A percentile compares a stretch with the other conserved stretches of the same genome.
Conservation (phyloP, 2,113 vertebrate species). For the Sprattus sprattus region DNA sequence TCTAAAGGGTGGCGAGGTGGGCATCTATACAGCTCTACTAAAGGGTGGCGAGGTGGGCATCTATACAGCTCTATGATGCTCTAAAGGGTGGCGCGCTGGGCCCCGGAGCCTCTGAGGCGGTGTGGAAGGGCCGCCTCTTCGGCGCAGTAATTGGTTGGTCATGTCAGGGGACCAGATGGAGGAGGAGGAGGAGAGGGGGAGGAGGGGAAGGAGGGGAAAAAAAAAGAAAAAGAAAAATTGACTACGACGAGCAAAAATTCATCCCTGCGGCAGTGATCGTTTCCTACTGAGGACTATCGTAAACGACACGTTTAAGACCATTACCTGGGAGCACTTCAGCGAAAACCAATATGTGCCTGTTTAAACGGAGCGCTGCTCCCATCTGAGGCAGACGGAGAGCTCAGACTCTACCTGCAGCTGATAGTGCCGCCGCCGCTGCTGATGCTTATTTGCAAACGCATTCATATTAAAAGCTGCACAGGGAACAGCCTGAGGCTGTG, state of each 20-base stretch:
- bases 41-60: neutral
- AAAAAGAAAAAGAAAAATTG: slow-evolving; percentile 42
- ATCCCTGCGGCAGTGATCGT: slow-evolving; percentile 59
- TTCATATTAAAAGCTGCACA: slow-evolving; percentile 42
- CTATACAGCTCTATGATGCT: neutral
- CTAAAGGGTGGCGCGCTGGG: neutral
- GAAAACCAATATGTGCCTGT: slow-evolving; percentile 58
- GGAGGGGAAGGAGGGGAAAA: neutral
- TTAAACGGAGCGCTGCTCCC: slow-evolving; percentile 53
- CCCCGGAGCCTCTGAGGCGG: neutral
- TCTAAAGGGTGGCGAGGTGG: neutral
- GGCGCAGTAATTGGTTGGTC: slow-evolving; percentile 60
- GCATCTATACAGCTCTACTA: neutral
- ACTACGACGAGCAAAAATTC: slow-evolving; percentile 55
- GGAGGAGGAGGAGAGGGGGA: neutral
- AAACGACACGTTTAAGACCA: slow-evolving; percentile 65
- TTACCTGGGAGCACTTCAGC: slow-evolving; percentile 58
- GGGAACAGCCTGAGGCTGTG: slow-evolving; percentile 9
- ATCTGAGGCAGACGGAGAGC: slow-evolving; percentile 21
- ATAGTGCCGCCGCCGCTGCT: neutral
- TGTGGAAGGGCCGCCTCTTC: slow-evolving; percentile 45
- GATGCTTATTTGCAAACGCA: slow-evolving; percentile 54
- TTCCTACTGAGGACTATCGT: slow-evolving; percentile 56
- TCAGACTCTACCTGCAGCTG: slow-evolving; percentile 46
- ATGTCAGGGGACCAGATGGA: slow-evolving; percentile 47